A percentile compares a stretch with the other conserved stretches of the same genome.
phyloP scores from a whole-genome alignment of 2,888 invertebrate genomes.

The Rhodophaea formosa region DNA sequence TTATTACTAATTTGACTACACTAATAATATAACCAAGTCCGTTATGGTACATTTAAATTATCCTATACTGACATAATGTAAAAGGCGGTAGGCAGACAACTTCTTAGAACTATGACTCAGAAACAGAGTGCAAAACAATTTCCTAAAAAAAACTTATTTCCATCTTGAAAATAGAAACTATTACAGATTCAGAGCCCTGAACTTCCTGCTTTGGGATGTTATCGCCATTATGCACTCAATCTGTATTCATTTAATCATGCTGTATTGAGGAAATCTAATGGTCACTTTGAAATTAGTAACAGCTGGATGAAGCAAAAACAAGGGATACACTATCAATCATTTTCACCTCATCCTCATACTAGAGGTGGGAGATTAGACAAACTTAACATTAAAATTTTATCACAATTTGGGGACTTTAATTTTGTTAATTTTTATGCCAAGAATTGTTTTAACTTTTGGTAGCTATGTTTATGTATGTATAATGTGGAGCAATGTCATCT shows the following conservation, averaged over 20 bases:
- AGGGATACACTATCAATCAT: constrained; percentile 32
- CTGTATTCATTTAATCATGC: neutral
- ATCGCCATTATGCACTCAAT: neutral
- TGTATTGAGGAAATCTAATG: too few species aligned
- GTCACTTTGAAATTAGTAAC: constrained; percentile 20
- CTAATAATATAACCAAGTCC: constrained; percentile 80
- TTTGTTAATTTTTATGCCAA: neutral
- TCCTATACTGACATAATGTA: constrained; percentile 78
- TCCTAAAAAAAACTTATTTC: neutral
- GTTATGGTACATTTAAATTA: constrained; percentile 74
- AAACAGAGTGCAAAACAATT: constrained; percentile 60
- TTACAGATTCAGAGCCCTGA: neutral
- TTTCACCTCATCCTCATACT: constrained; percentile 1
- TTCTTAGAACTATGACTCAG: constrained; percentile 76
- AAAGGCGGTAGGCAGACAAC: constrained; percentile 81
- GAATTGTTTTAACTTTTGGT: neutral
- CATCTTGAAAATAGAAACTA: neutral
- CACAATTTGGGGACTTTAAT: constrained; percentile 4
- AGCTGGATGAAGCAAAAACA: constrained; percentile 31
- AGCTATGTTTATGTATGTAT: too few species aligned
- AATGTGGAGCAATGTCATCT: too few species aligned
- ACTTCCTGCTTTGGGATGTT: neutral
- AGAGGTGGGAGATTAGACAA: neutral
- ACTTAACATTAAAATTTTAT: constrained; percentile 6
- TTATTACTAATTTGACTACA: constrained; percentile 77